Evolutionary conservation across 2,888 invertebrate species (phyloP).

Genomic region (Trissonchulus sp.): DNA sequence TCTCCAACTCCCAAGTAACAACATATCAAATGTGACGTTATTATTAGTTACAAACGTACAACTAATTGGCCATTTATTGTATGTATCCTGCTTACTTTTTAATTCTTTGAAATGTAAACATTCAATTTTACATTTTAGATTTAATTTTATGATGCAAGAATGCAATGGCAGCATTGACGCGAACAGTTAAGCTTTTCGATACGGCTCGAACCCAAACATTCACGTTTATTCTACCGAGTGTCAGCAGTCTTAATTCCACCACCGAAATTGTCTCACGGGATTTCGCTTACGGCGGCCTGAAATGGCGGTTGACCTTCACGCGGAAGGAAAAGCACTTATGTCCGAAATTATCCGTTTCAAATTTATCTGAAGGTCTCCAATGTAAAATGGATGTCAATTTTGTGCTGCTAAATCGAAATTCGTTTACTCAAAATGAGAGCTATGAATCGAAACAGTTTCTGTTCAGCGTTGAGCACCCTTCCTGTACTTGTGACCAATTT

Average conservation of each 20-base stretch:
- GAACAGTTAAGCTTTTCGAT: background rate
- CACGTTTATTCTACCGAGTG: background rate
- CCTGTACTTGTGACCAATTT: slow-evolving; percentile 42
- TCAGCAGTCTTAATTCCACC: background rate
- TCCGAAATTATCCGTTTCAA: slow-evolving; percentile 70
- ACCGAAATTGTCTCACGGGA: slow-evolving; percentile 71
- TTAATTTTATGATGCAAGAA: too few species aligned
- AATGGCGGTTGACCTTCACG: slow-evolving; percentile 73
- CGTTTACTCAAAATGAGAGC: slow-evolving; percentile 73
- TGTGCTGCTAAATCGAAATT: slow-evolving; percentile 70
- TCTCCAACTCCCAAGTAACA: too few species aligned
- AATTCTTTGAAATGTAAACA: too few species aligned
- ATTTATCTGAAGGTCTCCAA: slow-evolving; percentile 67
- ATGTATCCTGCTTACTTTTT: too few species aligned
- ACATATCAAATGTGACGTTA: too few species aligned
- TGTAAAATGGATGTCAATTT: slow-evolving; percentile 74
- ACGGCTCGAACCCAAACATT: slow-evolving; percentile 3
- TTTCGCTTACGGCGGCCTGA: slow-evolving; percentile 72
- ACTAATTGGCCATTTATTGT: too few species aligned
- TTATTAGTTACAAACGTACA: too few species aligned
- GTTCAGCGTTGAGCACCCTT: background rate
- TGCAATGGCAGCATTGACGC: slow-evolving; percentile 1
- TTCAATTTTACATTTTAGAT: too few species aligned
- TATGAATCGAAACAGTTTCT: background rate
- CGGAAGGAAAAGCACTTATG: slow-evolving; percentile 69